Conservation (phyloP, 1,140 invertebrate genomes). For the Drosophila tristis region DNA sequence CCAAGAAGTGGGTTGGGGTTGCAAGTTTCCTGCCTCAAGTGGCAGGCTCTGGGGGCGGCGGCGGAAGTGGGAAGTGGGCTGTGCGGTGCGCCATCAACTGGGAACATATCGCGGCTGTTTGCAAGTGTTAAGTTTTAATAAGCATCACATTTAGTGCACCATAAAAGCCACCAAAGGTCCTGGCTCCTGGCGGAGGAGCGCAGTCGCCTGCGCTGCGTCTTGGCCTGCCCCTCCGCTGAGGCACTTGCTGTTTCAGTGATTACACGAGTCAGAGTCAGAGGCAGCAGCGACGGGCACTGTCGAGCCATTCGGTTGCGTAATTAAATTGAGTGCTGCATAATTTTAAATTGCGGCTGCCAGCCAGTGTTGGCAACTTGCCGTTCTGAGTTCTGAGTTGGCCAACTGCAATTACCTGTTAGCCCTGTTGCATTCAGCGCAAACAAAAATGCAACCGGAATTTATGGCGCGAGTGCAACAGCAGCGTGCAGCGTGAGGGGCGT, state of each 20-base stretch:
- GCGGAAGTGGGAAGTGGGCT: background rate
- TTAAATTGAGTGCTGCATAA: slow-evolving; percentile 79
- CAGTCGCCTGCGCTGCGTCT: too few species aligned
- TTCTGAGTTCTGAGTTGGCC: slow-evolving; percentile 47
- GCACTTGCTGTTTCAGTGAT: slow-evolving; percentile 11
- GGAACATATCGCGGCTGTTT: slow-evolving; percentile 13
- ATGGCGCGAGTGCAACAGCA: slow-evolving; percentile 50
- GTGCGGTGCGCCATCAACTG: slow-evolving; percentile 14
- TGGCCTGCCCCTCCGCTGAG: too few species aligned
- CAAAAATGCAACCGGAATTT: slow-evolving; percentile 62
- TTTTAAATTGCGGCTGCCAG: slow-evolving; percentile 60
- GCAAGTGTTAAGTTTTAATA: slow-evolving; percentile 73
- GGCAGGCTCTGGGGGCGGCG: background rate
- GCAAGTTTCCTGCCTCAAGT: background rate
- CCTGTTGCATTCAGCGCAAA: slow-evolving; percentile 40
- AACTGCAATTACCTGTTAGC: slow-evolving; percentile 74
- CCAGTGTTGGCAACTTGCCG: slow-evolving; percentile 20
- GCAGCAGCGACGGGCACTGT: background rate
- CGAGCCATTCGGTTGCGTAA: slow-evolving; percentile 61
- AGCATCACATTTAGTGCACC: slow-evolving; percentile 60
- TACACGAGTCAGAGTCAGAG: slow-evolving; percentile 21
- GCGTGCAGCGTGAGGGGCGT: too few species aligned
- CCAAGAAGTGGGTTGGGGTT: background rate
- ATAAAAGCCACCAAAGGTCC: slow-evolving; percentile 46
- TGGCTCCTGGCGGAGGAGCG: background rate